Percentiles rank a stretch among this genome's conserved stretches.
Conservation (phyloP, 2,113 vertebrate species). For the Furnarius figulus region DNA sequence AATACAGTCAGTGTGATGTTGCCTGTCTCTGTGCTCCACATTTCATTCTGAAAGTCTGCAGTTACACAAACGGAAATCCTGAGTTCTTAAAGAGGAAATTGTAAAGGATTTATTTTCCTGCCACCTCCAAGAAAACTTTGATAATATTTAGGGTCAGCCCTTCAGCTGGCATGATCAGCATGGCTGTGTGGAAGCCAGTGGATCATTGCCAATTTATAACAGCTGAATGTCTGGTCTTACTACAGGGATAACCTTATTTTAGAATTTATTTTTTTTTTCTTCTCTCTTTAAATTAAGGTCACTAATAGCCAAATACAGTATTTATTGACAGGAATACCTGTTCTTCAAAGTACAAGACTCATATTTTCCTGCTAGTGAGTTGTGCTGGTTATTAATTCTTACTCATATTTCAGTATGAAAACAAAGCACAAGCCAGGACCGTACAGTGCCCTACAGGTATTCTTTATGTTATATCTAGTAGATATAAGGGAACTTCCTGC, state of each 20-base stretch:
- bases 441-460: neutral
- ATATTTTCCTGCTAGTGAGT: neutral
- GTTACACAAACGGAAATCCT: slow-evolving; percentile 51
- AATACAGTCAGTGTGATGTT: slow-evolving; percentile 79
- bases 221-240: neutral
- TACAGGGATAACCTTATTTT: neutral
- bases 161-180: slow-evolving; percentile 24
- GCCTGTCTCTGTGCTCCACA: slow-evolving; percentile 79
- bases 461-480: neutral
- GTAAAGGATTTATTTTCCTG: slow-evolving; percentile 63
- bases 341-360: neutral
- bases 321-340: neutral
- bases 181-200: neutral
- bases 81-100: slow-evolving; percentile 48
- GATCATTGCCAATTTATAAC: neutral
- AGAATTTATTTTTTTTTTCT: neutral
- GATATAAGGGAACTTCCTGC: neutral
- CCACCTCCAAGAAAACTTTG: slow-evolving; percentile 46
- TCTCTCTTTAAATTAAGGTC: neutral
- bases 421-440: neutral
- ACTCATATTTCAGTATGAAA: neutral
- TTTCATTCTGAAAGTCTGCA: slow-evolving; percentile 73
- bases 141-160: slow-evolving; percentile 26
- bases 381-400: neutral
- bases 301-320: neutral